Percentiles rank a stretch among this genome's conserved stretches.
phyloP scores from a whole-genome alignment of 1,140 invertebrate species.

The Zaprionus tsacasi region DNA sequence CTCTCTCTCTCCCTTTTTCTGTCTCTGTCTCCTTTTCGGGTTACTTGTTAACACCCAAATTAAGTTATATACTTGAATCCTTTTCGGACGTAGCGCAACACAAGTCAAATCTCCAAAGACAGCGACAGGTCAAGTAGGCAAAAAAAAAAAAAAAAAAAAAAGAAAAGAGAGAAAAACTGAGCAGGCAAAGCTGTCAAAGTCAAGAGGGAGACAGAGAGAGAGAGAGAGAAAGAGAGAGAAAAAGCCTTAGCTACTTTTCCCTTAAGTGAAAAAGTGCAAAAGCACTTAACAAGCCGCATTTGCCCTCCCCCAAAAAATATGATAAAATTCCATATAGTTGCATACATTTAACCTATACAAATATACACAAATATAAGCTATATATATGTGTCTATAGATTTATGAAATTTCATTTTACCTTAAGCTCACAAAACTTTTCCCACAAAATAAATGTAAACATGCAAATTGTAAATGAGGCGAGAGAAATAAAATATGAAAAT shows the following conservation, averaged over 20 bases:
- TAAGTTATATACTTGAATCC: slow-evolving; percentile 48
- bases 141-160: too few relatives aligned
- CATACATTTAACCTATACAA: background rate
- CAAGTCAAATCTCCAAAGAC: slow-evolving; percentile 21
- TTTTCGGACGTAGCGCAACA: slow-evolving; percentile 2
- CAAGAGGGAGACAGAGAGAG: background rate
- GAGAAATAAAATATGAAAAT: background rate
- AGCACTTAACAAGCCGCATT: slow-evolving; percentile 1
- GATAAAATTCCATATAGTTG: too few relatives aligned
- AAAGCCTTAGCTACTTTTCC: background rate
- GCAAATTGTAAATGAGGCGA: slow-evolving; percentile 1
- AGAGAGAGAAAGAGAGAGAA: background rate
- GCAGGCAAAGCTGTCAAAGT: slow-evolving; percentile 2
- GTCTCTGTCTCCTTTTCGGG: slow-evolving; percentile 24
- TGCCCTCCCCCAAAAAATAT: background rate
- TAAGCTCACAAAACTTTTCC: background rate
- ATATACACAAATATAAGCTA: background rate
- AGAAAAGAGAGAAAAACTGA: background rate
- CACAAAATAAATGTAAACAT: background rate
- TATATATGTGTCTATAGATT: background rate
- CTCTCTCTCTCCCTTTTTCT: background rate
- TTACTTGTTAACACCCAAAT: slow-evolving; percentile 50
- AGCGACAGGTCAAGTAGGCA: slow-evolving; percentile 5
- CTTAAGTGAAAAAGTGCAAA: slow-evolving; percentile 6
- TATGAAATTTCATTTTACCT: slow-evolving; percentile 6